Percentiles rank a stretch among this genome's conserved stretches.
Conservation (phyloP, 1,140 invertebrate species). For the Brachionus koreanus region DNA sequence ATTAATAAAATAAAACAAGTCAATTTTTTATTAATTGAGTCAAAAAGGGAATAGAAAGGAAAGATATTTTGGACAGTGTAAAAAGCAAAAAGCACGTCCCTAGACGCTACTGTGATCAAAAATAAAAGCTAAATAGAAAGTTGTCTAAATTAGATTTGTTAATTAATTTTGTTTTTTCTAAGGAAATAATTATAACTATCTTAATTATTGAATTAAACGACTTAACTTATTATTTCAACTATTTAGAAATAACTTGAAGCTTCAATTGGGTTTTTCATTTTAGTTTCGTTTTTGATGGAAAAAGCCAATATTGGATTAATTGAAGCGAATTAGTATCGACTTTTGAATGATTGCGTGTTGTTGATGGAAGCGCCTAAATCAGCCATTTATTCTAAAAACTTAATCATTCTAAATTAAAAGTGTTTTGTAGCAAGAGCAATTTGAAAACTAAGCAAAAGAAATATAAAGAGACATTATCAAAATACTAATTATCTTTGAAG, state of each 20-base stretch:
- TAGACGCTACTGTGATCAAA: background rate
- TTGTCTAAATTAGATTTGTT: conserved; percentile 27
- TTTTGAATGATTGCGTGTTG: background rate
- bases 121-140: background rate
- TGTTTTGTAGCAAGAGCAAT: background rate
- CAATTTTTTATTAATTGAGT: background rate
- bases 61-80: background rate
- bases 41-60: background rate
- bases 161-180: conserved; percentile 29
- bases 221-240: conserved; percentile 29
- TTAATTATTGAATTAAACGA: conserved; percentile 18
- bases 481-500: conserved; percentile 30
- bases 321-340: background rate
- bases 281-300: background rate
- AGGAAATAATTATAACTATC: conserved; percentile 34
- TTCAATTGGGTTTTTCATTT: background rate
- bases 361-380: background rate
- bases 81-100: background rate
- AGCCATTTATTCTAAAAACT: background rate
- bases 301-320: background rate
- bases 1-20: too few species aligned
- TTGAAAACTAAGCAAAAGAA: background rate
- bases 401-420: conserved; percentile 26
- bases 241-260: background rate
- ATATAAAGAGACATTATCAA: background rate